These are phyloP conservation scores for Sylvia borin DNA, from an alignment of 2,797 vertebrate species.

Conservation along the genomic window DNA sequence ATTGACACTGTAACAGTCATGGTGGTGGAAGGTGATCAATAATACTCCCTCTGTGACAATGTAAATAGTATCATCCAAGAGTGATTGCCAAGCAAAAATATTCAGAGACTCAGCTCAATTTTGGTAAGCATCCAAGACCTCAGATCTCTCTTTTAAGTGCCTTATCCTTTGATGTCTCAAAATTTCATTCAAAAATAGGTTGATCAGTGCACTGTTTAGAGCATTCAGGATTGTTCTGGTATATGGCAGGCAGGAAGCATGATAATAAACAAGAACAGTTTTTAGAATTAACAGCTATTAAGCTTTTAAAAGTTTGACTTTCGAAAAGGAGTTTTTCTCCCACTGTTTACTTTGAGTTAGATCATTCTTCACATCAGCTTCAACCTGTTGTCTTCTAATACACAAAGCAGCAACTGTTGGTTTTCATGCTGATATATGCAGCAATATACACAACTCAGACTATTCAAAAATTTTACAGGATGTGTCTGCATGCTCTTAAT, in stretches of 20 bases:
- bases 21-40: constrained; percentile 21
- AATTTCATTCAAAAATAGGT: not conserved
- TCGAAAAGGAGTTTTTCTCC: not conserved
- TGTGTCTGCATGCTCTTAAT: not conserved
- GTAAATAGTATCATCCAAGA: not conserved
- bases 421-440: not conserved
- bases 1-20: constrained; percentile 18
- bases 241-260: not conserved
- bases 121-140: not conserved
- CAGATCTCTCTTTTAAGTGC: not conserved
- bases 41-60: constrained; percentile 11
- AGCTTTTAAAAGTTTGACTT: not conserved
- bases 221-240: not conserved
- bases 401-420: not conserved
- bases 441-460: not conserved
- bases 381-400: not conserved
- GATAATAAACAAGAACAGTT: not conserved
- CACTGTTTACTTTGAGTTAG: not conserved
- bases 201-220: not conserved
- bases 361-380: not conserved
- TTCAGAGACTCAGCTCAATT: not conserved
- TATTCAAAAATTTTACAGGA: not conserved
- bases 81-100: not conserved
- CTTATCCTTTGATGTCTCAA: not conserved
- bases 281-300: not conserved